Percentiles rank a stretch among this genome's conserved stretches.
Evolutionary conservation across 2,113 vertebrate species (phyloP).

Genomic region (Aplodontia rufa): DNA sequence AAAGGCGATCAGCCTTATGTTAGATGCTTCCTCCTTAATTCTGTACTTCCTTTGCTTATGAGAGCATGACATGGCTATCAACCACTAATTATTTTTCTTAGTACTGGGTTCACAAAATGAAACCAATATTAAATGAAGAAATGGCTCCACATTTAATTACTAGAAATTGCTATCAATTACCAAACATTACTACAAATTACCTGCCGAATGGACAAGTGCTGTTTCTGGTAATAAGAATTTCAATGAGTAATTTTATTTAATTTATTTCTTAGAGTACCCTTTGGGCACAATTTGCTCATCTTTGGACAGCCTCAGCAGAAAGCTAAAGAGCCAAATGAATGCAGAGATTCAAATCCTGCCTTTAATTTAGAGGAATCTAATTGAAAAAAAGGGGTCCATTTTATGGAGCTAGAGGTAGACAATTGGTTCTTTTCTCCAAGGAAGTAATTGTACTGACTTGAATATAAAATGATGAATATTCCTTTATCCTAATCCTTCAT

Average conservation of each 20-base stretch:
- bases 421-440: constrained; percentile 4
- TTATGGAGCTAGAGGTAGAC: background rate
- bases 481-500: background rate
- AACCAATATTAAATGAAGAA: constrained; percentile 48
- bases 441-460: background rate
- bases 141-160: constrained; percentile 53
- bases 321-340: constrained; percentile 14
- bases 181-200: constrained; percentile 64
- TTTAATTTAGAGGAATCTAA: constrained; percentile 12
- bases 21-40: constrained; percentile 24
- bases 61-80: background rate
- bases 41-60: constrained; percentile 15
- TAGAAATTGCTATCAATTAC: constrained; percentile 57
- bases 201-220: constrained; percentile 49
- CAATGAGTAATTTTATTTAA: constrained; percentile 52
- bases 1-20: background rate
- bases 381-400: background rate
- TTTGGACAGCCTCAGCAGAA: constrained; percentile 37
- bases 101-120: constrained; percentile 9
- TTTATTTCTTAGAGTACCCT: constrained; percentile 55
- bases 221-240: constrained; percentile 61
- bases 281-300: constrained; percentile 13
- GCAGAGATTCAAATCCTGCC: background rate
- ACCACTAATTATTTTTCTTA: constrained; percentile 37
- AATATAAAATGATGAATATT: background rate